These are phyloP conservation scores for Erebia aethiops DNA, from an alignment of 2,888 invertebrate genomes.

Conservation along the genomic window DNA sequence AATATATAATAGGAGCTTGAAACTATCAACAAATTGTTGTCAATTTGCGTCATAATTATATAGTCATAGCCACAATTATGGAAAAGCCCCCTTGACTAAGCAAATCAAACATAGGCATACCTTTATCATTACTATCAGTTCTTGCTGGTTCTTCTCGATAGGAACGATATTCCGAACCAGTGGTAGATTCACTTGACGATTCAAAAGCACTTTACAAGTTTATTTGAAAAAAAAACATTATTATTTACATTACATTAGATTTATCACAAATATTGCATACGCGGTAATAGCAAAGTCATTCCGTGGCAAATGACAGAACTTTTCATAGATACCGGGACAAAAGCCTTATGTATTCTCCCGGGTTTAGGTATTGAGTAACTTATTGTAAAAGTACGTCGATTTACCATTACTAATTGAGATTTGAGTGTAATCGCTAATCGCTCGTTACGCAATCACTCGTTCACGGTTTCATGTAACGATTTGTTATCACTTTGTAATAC, in stretches of 20 bases:
- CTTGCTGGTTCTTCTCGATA: no score
- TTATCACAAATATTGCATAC: no score
- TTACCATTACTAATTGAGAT: slow-evolving; percentile 22
- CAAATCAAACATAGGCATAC: no score
- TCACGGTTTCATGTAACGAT: slow-evolving; percentile 23
- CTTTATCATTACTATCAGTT: no score
- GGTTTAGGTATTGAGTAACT: neutral
- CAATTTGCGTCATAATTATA: neutral
- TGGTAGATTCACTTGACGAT: no score
- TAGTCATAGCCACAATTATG: no score
- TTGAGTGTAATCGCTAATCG: slow-evolving; percentile 18
- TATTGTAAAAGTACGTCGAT: neutral
- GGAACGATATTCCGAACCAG: no score
- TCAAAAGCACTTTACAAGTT: no score
- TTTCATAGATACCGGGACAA: neutral
- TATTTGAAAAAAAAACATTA: no score
- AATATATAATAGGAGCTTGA: neutral
- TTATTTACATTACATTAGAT: no score
- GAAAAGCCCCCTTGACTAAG: no score
- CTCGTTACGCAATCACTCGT: slow-evolving; percentile 20
- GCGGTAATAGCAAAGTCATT: neutral
- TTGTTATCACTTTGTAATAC: slow-evolving; percentile 9
- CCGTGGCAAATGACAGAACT: neutral
- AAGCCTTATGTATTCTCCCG: neutral
- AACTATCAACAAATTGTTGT: neutral